These are phyloP conservation scores for Azorinus chamasolen DNA, from an alignment of 2,888 invertebrate genomes.

Conservation along the genomic window DNA sequence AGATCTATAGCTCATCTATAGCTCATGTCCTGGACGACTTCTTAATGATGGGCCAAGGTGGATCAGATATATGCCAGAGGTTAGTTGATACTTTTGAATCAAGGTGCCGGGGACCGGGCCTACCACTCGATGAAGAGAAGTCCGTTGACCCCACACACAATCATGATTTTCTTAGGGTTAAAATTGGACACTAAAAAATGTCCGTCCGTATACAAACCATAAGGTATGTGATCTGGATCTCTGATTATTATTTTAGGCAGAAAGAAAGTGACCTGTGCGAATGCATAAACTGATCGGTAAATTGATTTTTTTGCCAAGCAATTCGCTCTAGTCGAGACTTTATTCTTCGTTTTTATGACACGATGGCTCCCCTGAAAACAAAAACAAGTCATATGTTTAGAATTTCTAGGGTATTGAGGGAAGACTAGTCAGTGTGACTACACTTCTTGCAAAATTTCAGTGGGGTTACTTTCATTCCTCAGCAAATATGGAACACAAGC, in stretches of 20 bases:
- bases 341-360: constrained; percentile 27
- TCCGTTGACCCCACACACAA: constrained; percentile 7
- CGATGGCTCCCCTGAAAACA: constrained; percentile 2
- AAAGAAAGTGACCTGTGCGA: constrained; percentile 18
- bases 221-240: constrained; percentile 2
- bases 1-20: neutral
- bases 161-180: constrained; percentile 23
- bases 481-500: neutral
- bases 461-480: neutral
- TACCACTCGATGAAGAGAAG: constrained; percentile 33
- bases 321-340: constrained; percentile 27
- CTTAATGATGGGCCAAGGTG: constrained; percentile 13
- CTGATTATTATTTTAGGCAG: too few relatives aligned
- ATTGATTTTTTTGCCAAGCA: constrained; percentile 33
- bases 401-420: constrained; percentile 14
- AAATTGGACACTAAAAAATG: constrained; percentile 17
- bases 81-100: constrained; percentile 25
- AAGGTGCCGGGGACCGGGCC: constrained; percentile 18
- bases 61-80: constrained; percentile 1
- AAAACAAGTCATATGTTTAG: constrained; percentile 24
- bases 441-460: constrained; percentile 13
- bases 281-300: constrained; percentile 30
- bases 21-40: constrained; percentile 40
- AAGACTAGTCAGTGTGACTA: constrained; percentile 28
- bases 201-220: constrained; percentile 12